Conservation (phyloP, 2,888 invertebrate genomes). For the Cheilosia grossa region DNA sequence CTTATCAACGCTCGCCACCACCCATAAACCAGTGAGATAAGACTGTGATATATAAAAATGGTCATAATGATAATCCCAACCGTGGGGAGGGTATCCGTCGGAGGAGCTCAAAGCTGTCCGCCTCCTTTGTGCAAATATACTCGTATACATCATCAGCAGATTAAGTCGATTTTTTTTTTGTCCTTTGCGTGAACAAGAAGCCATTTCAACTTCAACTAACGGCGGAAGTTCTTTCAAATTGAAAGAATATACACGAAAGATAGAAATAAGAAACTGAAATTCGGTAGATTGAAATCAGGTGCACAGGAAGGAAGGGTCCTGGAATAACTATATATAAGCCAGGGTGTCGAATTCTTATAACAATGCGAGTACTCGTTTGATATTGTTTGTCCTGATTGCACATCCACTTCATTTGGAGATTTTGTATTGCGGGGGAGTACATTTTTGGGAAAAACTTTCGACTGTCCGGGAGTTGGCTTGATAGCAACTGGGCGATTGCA, state of each 20-base stretch:
- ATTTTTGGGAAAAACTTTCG: neutral
- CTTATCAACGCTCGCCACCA: neutral
- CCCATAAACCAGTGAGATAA: neutral
- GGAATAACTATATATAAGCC: neutral
- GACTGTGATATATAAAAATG: slow-evolving; percentile 20
- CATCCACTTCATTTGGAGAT: neutral
- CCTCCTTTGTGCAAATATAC: neutral
- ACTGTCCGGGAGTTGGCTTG: neutral
- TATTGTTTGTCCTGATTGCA: neutral
- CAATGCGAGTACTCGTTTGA: neutral
- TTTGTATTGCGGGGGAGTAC: neutral
- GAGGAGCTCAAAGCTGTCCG: slow-evolving; percentile 1
- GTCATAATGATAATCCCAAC: slow-evolving; percentile 42
- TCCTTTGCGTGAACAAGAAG: neutral
- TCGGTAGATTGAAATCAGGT: slow-evolving; percentile 9
- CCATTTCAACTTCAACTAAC: neutral
- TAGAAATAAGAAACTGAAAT: slow-evolving; percentile 1
- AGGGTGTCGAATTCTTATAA: neutral
- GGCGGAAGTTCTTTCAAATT: slow-evolving; percentile 17
- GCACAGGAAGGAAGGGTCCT: neutral
- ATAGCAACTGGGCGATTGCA: neutral
- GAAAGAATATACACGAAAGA: neutral
- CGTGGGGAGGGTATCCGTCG: neutral
- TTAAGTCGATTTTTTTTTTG: neutral
- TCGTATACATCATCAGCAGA: neutral